Conservation (phyloP, 2,797 vertebrate species). For the Hemibagrus guttatus region DNA sequence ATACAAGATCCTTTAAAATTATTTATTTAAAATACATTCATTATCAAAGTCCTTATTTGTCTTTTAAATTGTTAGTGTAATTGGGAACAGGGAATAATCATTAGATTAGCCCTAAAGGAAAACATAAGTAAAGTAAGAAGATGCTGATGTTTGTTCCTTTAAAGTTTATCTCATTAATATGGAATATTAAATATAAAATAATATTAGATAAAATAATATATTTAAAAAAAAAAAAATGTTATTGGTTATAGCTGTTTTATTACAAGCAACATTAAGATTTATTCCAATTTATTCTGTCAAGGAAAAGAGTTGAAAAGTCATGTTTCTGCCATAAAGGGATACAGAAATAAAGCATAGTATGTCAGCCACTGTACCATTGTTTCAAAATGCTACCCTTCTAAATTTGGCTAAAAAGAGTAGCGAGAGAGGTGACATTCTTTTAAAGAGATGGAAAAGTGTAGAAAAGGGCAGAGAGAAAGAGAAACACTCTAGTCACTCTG, state of each 20-base stretch:
- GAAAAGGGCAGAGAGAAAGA: constrained; percentile 15
- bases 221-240: background rate
- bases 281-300: background rate
- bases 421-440: constrained; percentile 9
- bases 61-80: background rate
- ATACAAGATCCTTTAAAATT: background rate
- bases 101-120: background rate
- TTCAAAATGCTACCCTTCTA: constrained; percentile 17
- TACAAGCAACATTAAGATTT: background rate
- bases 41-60: background rate
- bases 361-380: background rate
- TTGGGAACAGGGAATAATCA: background rate
- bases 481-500: background rate
- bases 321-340: background rate
- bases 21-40: background rate
- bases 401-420: background rate
- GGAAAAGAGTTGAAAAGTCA: background rate
- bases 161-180: too few species aligned
- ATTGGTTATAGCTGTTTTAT: background rate
- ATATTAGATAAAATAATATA: too few species aligned
- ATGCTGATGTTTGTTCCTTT: background rate
- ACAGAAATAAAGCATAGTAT: background rate
- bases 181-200: too few species aligned
- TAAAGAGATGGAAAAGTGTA: constrained; percentile 15
- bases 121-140: background rate